Evolutionary conservation across 2,113 vertebrate genomes (phyloP).

Genomic region (Vulpes vulpes): DNA sequence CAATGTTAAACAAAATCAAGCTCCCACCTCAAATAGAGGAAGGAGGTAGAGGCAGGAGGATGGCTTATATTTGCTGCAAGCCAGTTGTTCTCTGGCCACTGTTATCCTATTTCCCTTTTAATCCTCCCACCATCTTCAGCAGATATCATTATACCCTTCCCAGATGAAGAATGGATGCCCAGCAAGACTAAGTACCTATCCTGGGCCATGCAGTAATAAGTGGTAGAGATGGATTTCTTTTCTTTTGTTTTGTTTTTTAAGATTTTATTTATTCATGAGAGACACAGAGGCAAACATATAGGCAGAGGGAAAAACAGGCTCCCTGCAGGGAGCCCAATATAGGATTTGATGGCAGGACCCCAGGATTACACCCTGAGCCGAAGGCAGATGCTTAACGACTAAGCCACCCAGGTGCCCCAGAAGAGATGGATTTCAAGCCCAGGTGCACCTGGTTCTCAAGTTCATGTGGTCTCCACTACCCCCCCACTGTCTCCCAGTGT

Average conservation of each 20-base stretch:
- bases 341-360: too few species aligned
- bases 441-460: not conserved
- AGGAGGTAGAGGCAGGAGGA: not conserved
- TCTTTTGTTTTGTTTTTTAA: too few species aligned
- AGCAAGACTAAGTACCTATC: fast-evolving
- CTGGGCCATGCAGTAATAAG: not conserved
- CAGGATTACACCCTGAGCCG: too few species aligned
- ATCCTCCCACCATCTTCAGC: not conserved
- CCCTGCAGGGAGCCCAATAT: too few species aligned
- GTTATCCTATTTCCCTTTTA: not conserved
- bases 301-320: too few species aligned
- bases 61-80: not conserved
- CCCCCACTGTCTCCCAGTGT: not conserved
- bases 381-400: too few species aligned
- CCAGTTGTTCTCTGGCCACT: too few species aligned
- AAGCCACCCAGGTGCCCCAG: too few species aligned
- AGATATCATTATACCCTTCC: not conserved
- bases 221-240: not conserved
- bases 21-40: not conserved
- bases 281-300: too few species aligned
- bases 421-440: not conserved
- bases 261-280: too few species aligned
- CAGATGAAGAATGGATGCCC: not conserved
- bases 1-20: not conserved
- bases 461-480: not conserved